phyloP scores from a whole-genome alignment of 2,888 invertebrate genomes.

The Eupithecia insigniata region DNA sequence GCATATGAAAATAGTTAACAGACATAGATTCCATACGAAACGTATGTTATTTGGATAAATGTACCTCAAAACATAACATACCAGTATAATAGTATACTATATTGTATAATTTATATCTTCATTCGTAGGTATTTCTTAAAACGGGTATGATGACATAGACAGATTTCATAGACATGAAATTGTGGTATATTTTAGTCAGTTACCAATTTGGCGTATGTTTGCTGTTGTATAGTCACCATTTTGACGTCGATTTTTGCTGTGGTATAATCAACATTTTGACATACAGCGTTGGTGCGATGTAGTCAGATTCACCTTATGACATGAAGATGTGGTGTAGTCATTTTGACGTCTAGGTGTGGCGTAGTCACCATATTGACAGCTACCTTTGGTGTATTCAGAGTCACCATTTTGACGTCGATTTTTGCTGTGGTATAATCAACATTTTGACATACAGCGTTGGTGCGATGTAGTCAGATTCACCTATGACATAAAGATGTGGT shows the following conservation, averaged over 20 bases:
- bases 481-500: not conserved
- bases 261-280: not conserved
- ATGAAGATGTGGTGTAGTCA: not conserved
- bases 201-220: not conserved
- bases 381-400: not conserved
- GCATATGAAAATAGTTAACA: slow-evolving; percentile 27
- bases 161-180: too few species aligned
- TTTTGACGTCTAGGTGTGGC: not conserved
- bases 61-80: not conserved
- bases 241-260: not conserved
- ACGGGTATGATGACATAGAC: not conserved
- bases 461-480: not conserved
- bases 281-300: not conserved
- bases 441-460: too few species aligned
- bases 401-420: not conserved
- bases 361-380: not conserved
- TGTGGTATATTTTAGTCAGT: not conserved
- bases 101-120: not conserved
- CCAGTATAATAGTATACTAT: not conserved
- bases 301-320: not conserved
- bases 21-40: not conserved
- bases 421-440: too few species aligned
- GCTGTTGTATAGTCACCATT: not conserved
- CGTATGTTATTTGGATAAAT: not conserved
- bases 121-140: not conserved